Base-by-base conservation (phyloP, 2,113 vertebrate genomes). In the Formicarius rufipectus region DNA sequence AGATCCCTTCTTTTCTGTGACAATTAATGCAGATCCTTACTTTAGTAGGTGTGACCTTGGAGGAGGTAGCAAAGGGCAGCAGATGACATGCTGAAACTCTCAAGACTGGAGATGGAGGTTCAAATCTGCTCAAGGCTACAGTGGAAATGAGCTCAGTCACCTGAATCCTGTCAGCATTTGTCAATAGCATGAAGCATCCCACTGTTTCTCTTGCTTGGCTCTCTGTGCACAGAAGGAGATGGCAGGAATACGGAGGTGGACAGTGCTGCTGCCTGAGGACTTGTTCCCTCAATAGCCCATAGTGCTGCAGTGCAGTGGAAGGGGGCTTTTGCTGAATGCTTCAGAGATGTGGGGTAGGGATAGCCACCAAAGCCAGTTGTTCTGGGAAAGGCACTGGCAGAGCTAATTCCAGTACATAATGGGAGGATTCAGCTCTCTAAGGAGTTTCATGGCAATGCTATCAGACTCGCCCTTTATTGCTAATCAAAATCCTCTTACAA, bases 401-500 rank as follows among this genome's bases (percentile, higher is more conserved):
- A 81, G 52, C 33, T 66, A 20, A 90, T 62, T 86, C 3, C 6
- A 44, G 45, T 62, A 10, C 22, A 30, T 52, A 56, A 84, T 5
- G 52, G 55, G 67, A 59, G 67, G 50, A 45, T 78, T 63, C 73
- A 87, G 24, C 15, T 74, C 53, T 93, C 66, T 1, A 49, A 49
- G 37, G 69, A 60, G 67, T 28, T 80, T 84, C 79, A 31, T 28
- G 67, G 85, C 72, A 84, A 20, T 35, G 69, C 49, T 89, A 66
- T 81, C 92, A 92, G 85, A 50, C 73, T 88, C 47, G 72, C n/a
- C 39, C 31, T 37, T 89, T 85, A 82, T 71, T 82, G 80, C 73
- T 91, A 90, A 90, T 89, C 86, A 96, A 94, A 95, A 90, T 82
- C 58, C 56, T 88, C 72, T 92, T 84, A 71, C 37, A 53, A 89